Evolutionary conservation across 2,113 vertebrate genomes (phyloP).

Genomic region (Gadus macrocephalus): DNA sequence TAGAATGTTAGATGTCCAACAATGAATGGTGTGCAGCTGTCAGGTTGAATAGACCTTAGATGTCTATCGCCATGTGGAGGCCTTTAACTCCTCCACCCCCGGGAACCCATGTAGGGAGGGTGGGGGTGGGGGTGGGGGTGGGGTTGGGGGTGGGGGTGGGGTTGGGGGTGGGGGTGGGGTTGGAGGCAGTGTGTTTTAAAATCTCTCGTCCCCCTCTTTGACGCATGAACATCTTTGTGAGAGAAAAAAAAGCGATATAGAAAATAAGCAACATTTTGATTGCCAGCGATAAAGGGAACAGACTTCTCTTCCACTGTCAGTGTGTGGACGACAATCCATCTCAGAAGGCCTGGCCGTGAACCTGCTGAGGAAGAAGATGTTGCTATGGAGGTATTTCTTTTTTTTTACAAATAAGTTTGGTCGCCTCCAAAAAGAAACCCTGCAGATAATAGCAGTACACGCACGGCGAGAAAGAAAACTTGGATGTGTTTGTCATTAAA

Average conservation of each 20-base stretch:
- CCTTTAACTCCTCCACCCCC: constrained; percentile 4
- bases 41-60: constrained; percentile 18
- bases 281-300: not conserved
- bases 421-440: no score
- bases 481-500: no score
- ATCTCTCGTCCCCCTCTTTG: not conserved
- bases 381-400: not conserved
- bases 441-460: no score
- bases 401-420: not conserved
- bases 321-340: constrained; percentile 1
- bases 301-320: constrained; percentile 22
- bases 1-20: constrained; percentile 19
- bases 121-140: not conserved
- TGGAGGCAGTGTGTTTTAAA: constrained; percentile 13
- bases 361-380: constrained; percentile 7
- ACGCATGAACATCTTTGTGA: not conserved
- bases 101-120: no score
- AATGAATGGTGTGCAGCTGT: constrained; percentile 20
- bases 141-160: no score
- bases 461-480: no score
- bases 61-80: constrained; percentile 8
- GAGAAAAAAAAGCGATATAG: not conserved
- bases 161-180: not conserved
- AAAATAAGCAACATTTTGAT: constrained; percentile 10
- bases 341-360: constrained; percentile 1